Conservation (phyloP, 2,113 vertebrate species). For the Megaceryle maxima region DNA sequence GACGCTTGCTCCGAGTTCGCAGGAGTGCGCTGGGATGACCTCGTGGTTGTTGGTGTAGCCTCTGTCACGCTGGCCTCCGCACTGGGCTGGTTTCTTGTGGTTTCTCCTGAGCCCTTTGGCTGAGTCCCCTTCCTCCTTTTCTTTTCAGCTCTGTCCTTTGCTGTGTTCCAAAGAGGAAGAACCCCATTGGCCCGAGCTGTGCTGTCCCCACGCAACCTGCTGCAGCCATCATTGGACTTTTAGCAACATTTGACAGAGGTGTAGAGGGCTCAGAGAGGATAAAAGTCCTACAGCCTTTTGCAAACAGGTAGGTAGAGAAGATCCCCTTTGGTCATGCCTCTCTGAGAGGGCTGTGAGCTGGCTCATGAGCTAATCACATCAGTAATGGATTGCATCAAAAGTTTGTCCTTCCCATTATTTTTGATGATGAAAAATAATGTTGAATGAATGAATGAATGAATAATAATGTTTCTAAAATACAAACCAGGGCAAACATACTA, state of each 20-base stretch:
- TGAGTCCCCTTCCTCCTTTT: slow-evolving; percentile 36
- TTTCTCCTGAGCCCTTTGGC: slow-evolving; percentile 28
- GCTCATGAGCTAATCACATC: neutral
- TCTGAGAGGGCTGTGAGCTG: neutral
- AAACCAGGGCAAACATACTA: neutral
- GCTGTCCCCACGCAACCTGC: neutral
- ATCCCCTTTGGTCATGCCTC: neutral
- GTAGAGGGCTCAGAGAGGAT: neutral
- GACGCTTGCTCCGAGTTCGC: neutral
- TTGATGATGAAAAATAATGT: neutral
- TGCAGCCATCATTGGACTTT: neutral
- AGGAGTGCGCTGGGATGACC: neutral
- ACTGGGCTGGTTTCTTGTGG: neutral
- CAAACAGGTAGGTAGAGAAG: neutral
- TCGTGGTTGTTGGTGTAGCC: neutral
- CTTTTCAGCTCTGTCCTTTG: slow-evolving; percentile 48
- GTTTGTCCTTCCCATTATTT: neutral
- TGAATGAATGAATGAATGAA: too few species aligned
- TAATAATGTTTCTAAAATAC: neutral
- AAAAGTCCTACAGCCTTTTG: neutral
- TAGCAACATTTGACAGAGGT: neutral
- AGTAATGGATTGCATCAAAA: neutral
- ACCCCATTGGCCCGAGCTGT: neutral
- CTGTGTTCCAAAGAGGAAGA: slow-evolving; percentile 44
- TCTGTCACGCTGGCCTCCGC: neutral